phyloP scores from a whole-genome alignment of 2,888 invertebrate species.

The Drosophila diplacantha region DNA sequence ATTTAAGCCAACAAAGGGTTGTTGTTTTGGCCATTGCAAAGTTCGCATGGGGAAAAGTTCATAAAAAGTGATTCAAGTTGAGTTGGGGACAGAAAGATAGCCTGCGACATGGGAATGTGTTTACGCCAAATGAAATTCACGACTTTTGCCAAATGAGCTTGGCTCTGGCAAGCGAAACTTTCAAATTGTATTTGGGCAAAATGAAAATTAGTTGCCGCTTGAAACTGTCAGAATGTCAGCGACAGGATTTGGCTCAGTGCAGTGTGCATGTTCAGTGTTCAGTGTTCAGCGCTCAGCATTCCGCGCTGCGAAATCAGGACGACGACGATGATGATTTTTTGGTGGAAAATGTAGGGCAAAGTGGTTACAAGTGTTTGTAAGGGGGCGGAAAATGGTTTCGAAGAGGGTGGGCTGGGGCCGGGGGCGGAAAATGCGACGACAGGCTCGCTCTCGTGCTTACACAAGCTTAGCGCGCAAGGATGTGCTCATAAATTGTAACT shows the following conservation, averaged over 20 bases:
- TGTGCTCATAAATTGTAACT: slow-evolving; percentile 68
- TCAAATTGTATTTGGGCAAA: slow-evolving; percentile 46
- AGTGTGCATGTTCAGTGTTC: neutral
- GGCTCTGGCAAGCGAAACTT: slow-evolving; percentile 39
- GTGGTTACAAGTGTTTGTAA: slow-evolving; percentile 62
- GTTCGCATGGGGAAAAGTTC: slow-evolving; percentile 52
- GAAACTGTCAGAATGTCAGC: slow-evolving; percentile 53
- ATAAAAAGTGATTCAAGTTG: slow-evolving; percentile 58
- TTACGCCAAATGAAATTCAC: slow-evolving; percentile 63
- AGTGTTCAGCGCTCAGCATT: slow-evolving; percentile 32
- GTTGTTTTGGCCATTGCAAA: slow-evolving; percentile 3
- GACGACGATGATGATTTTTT: slow-evolving; percentile 24
- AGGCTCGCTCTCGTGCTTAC: slow-evolving; percentile 45
- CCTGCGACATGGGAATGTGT: slow-evolving; percentile 46
- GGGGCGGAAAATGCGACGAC: slow-evolving; percentile 12
- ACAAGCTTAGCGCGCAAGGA: slow-evolving; percentile 58
- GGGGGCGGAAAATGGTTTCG: slow-evolving; percentile 21
- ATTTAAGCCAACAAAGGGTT: neutral
- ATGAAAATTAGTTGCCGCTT: slow-evolving; percentile 44
- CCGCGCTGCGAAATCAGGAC: slow-evolving; percentile 26
- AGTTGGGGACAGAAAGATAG: slow-evolving; percentile 14
- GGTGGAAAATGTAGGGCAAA: slow-evolving; percentile 54
- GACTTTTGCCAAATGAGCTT: slow-evolving; percentile 64
- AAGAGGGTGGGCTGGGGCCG: neutral
- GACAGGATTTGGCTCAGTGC: slow-evolving; percentile 34